Percentiles rank a stretch among this genome's conserved stretches.
These are phyloP conservation scores for Catagonus wagneri DNA, from an alignment of 2,113 vertebrate species.

Conservation along the genomic window DNA sequence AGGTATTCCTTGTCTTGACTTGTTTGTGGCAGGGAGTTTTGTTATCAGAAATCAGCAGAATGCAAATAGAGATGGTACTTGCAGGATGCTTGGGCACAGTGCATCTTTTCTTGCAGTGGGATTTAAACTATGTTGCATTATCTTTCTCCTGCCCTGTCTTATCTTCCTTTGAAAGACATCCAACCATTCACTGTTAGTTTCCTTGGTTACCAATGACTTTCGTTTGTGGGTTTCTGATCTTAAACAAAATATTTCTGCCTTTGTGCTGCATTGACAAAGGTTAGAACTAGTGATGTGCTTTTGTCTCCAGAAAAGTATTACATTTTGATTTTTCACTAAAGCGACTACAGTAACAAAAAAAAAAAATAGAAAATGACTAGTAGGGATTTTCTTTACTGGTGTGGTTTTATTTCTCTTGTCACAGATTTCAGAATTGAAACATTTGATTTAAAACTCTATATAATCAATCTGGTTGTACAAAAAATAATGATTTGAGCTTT, in stretches of 20 bases:
- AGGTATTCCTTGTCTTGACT: neutral
- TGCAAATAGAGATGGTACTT: neutral
- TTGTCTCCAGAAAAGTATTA: constrained; percentile 68
- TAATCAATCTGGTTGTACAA: constrained; percentile 34
- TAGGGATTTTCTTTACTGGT: constrained; percentile 42
- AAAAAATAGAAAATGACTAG: constrained; percentile 21
- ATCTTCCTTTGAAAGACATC: constrained; percentile 68
- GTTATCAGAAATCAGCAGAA: neutral
- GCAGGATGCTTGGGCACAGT: neutral
- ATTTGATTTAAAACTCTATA: constrained; percentile 59
- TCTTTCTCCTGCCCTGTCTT: constrained; percentile 64
- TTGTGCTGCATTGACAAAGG: constrained; percentile 77
- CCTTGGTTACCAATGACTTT: constrained; percentile 87
- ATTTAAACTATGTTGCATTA: constrained; percentile 52
- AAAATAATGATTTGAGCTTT: constrained; percentile 63
- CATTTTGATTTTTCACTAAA: constrained; percentile 72
- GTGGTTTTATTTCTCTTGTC: constrained; percentile 53
- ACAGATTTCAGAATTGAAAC: constrained; percentile 62
- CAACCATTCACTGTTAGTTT: constrained; percentile 79
- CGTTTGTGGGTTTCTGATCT: constrained; percentile 81
- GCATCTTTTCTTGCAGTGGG: constrained; percentile 21
- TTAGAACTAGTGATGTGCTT: constrained; percentile 74
- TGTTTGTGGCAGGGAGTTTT: constrained; percentile 48
- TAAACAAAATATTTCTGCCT: constrained; percentile 75
- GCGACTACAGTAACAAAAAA: constrained; percentile 67